Base-by-base conservation (phyloP, 2,797 vertebrate genomes). In the Diplodus sargus region DNA sequence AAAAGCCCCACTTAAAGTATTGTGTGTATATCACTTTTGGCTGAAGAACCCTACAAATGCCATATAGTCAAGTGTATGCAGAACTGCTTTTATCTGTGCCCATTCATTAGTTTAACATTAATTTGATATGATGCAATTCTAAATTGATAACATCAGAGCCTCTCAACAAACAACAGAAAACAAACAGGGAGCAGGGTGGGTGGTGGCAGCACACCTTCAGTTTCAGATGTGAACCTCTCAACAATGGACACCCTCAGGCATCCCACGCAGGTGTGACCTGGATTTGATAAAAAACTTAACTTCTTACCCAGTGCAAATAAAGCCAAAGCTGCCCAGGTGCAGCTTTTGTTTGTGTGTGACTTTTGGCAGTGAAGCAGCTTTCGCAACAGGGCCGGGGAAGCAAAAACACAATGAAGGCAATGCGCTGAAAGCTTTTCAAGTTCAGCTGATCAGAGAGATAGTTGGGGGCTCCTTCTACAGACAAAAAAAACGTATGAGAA, bases 191-290 rank as follows among this genome's bases (percentile, higher is more conserved):
- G 68, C 81, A 62, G 84, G 79, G 84, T 82, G 89, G 90, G 84
- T 83, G 86, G 86, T 79, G 84, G 86, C 78, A 78, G 76, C 87
- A 85, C 91, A 94, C 93, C 92, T 93, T 90, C 58, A 77, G 86
- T 91, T 93, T 94, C 88, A 94, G 79, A 93, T 74, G 86, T 77
- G 81, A 92, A 91, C 88, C 90, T 88, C 82, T 30, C 85, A 92
- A 95, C 94, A 95, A 95, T 93, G 89, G 90, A 91, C 81, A 78
- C 87, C 94, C 93, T 92, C 83, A 91, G 94, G 94, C 93, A 82
- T 88, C 92, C 86, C 85, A 88, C 58, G 86, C 95, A 96, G 95
- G 94, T 95, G 95, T 95, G 93, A 95, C 94, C 95, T 95, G 94
- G 90, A 94, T 95, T 94, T 92, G 90, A 95, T 96, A 80, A 90